phyloP scores from a whole-genome alignment of 2,888 invertebrate species.

The Cephus sareptanus region DNA sequence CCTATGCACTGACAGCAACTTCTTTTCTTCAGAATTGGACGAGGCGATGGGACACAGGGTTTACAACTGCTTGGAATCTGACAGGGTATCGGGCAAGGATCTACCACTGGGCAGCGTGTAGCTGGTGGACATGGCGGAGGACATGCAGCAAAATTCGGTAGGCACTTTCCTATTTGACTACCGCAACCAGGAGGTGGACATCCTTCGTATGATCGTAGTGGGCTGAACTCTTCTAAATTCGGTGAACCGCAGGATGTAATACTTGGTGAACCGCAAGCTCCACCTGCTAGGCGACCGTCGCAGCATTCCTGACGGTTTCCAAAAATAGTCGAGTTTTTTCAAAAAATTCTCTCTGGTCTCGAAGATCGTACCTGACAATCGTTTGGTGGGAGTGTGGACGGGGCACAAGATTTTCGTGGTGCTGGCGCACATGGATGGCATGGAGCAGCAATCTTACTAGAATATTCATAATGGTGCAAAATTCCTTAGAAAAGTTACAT shows the following conservation, averaged over 20 bases:
- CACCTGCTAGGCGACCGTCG: conserved; percentile 33
- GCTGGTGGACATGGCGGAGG: background rate
- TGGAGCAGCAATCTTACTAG: conserved; percentile 40
- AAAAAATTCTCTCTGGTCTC: background rate
- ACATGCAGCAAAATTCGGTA: background rate
- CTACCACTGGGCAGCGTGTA: background rate
- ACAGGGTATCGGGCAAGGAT: conserved; percentile 12
- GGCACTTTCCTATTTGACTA: background rate
- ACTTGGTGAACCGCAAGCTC: conserved; percentile 25
- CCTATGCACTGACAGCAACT: conserved; percentile 34
- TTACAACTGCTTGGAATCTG: conserved; percentile 23
- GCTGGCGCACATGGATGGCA: conserved; percentile 37
- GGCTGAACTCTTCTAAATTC: background rate
- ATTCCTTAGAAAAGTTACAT: background rate
- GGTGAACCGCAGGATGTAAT: background rate
- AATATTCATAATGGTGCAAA: background rate
- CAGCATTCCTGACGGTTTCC: conserved; percentile 26
- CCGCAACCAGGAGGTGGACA: conserved; percentile 21
- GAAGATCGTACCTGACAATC: conserved; percentile 35
- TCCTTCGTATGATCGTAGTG: conserved; percentile 14
- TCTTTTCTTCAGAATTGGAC: conserved; percentile 36
- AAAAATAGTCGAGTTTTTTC: background rate
- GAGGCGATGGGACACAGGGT: conserved; percentile 33
- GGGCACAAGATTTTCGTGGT: conserved; percentile 20
- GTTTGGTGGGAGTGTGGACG: conserved; percentile 11